Evolutionary conservation across 2,797 vertebrate species (phyloP).

Genomic region (Sebastiscus albofasciatus): DNA sequence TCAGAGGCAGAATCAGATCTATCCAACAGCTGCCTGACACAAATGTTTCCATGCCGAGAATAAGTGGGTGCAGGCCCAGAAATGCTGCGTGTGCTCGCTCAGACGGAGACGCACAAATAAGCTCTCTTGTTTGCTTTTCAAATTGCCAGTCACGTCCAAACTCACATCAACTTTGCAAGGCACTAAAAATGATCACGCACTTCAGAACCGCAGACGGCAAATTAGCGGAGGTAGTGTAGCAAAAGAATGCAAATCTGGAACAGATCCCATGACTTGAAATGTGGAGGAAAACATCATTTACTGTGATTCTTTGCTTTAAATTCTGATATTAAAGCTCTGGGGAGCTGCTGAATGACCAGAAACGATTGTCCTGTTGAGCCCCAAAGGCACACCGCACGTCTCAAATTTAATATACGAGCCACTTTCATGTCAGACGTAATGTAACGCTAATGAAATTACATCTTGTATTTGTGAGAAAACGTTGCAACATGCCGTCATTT

Average conservation of each 20-base stretch:
- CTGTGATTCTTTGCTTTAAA: background rate
- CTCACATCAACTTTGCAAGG: slow-evolving; percentile 21
- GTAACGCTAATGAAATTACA: slow-evolving; percentile 24
- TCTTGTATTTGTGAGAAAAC: slow-evolving; percentile 18
- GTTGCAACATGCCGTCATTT: slow-evolving; percentile 1
- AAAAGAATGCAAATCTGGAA: slow-evolving; percentile 17
- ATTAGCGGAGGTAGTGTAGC: slow-evolving; percentile 11
- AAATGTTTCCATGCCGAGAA: slow-evolving; percentile 20
- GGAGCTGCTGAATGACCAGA: slow-evolving; percentile 24
- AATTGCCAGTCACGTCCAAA: slow-evolving; percentile 7
- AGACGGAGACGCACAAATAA: slow-evolving; percentile 12
- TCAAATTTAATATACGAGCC: slow-evolving; percentile 28
- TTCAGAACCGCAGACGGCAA: background rate
- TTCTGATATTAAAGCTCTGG: slow-evolving; percentile 3
- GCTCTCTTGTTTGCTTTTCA: background rate
- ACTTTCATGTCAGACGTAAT: slow-evolving; percentile 27
- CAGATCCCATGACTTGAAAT: slow-evolving; percentile 1
- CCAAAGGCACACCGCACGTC: background rate
- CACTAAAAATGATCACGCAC: slow-evolving; percentile 19
- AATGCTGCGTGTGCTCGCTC: slow-evolving; percentile 2
- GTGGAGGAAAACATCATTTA: background rate
- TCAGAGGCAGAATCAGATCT: slow-evolving; percentile 12
- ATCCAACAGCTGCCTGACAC: slow-evolving; percentile 11
- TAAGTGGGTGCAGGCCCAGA: background rate
- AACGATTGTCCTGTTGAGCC: slow-evolving; percentile 24